phyloP scores from a whole-genome alignment of 2,888 invertebrate species.

The Caenorhabditis afra region DNA sequence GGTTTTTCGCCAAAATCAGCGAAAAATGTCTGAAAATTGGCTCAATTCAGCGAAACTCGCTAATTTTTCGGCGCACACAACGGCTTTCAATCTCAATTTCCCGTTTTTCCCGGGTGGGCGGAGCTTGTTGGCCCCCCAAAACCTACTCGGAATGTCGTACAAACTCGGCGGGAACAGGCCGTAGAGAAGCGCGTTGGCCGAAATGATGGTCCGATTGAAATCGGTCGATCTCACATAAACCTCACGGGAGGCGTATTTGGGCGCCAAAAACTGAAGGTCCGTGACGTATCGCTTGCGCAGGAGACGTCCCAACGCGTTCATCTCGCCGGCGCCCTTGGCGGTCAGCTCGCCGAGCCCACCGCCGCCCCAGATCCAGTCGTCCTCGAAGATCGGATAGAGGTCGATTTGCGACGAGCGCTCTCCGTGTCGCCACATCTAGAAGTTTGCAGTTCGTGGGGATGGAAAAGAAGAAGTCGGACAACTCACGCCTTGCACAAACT shows the following conservation, averaged over 20 bases:
- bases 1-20: too few relatives aligned
- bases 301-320: conserved; percentile 40
- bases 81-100: too few relatives aligned
- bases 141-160: conserved; percentile 37
- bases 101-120: too few relatives aligned
- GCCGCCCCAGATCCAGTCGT: conserved; percentile 54
- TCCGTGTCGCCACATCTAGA: conserved; percentile 55
- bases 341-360: conserved; percentile 57
- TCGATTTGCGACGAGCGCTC: conserved; percentile 33
- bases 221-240: conserved; percentile 87
- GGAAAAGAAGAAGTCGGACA: neutral
- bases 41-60: too few relatives aligned
- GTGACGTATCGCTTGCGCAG: conserved; percentile 39
- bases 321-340: conserved; percentile 42
- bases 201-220: conserved; percentile 88
- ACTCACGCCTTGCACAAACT: conserved; percentile 39
- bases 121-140: too few relatives aligned
- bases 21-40: too few relatives aligned
- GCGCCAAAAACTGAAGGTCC: conserved; percentile 22
- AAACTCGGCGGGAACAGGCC: conserved; percentile 62
- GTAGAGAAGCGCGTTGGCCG: conserved; percentile 78
- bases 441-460: neutral
- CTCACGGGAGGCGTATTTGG: conserved; percentile 36
- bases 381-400: conserved; percentile 45
- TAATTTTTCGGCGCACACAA: too few relatives aligned